Evolutionary conservation across 2,888 invertebrate genomes (phyloP).

Genomic region (Rotaria macrura): DNA sequence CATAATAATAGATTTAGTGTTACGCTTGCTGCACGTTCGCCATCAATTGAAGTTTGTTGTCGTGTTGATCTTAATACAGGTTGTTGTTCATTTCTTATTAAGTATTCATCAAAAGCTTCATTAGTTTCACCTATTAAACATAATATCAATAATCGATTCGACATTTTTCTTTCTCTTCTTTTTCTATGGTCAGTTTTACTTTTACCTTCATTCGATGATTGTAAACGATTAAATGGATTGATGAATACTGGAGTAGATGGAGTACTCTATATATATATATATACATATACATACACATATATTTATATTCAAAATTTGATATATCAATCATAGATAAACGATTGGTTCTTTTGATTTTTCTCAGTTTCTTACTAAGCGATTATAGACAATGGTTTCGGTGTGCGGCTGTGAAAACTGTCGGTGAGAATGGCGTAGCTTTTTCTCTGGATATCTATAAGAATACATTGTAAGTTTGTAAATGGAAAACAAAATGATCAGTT

Average conservation of each 20-base stretch:
- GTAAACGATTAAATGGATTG: background rate
- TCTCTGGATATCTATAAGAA: background rate
- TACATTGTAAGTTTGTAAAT: background rate
- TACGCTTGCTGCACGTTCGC: background rate
- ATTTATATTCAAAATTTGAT: too few relatives aligned
- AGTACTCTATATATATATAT: background rate
- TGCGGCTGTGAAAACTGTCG: background rate
- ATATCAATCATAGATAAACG: too few relatives aligned
- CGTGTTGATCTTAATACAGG: background rate
- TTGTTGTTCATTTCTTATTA: background rate
- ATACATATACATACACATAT: too few relatives aligned
- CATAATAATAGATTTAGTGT: background rate
- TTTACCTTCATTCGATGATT: background rate
- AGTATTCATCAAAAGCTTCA: background rate
- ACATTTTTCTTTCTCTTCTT: background rate
- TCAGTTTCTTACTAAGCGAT: background rate
- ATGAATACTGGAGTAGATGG: background rate
- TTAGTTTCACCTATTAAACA: background rate
- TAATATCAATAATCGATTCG: background rate
- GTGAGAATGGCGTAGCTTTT: background rate
- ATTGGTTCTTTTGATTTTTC: too few relatives aligned
- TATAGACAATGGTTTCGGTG: conserved; percentile 3
- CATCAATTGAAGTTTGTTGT: background rate
- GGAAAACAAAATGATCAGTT: background rate
- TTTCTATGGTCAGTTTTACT: background rate